Conservation (phyloP, 2,888 invertebrate species). For the Pandemis corylana region DNA sequence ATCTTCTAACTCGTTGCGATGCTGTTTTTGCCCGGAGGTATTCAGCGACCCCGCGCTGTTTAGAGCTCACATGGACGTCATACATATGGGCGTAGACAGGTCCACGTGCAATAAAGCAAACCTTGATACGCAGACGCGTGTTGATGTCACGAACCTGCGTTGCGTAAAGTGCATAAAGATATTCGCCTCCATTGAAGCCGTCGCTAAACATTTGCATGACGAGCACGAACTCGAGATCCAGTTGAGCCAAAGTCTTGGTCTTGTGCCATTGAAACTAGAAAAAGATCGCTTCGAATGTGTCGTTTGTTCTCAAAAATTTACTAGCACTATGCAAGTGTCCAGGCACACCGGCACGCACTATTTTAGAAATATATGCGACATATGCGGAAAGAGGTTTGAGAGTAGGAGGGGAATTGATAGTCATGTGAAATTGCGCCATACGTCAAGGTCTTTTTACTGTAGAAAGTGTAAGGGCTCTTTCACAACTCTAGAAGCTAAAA, state of each 20-base stretch:
- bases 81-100: slow-evolving; percentile 43
- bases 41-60: slow-evolving; percentile 44
- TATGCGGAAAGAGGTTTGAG: slow-evolving; percentile 45
- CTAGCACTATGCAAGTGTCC: slow-evolving; percentile 38
- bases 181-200: slow-evolving; percentile 32
- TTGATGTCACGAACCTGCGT: slow-evolving; percentile 44
- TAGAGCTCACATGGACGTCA: slow-evolving; percentile 43
- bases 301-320: slow-evolving; percentile 43
- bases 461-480: slow-evolving; percentile 44
- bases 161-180: slow-evolving; percentile 42
- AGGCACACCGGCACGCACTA: slow-evolving; percentile 46
- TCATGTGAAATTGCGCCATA: slow-evolving; percentile 36
- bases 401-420: slow-evolving; percentile 25
- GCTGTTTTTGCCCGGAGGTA: slow-evolving; percentile 42
- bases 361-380: slow-evolving; percentile 44
- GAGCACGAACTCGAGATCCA: slow-evolving; percentile 43
- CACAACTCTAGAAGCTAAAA: slow-evolving; percentile 48
- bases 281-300: slow-evolving; percentile 42
- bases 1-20: slow-evolving; percentile 27
- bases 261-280: slow-evolving; percentile 45
- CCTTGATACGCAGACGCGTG: slow-evolving; percentile 34
- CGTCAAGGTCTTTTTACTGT: slow-evolving; percentile 24
- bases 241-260: slow-evolving; percentile 29
- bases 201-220: slow-evolving; percentile 44
- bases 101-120: slow-evolving; percentile 33